Evolutionary conservation across 2,888 invertebrate species (phyloP), one percentile per base, ranked within the genome.

Genomic region (Eristalis intricaria): DNA sequence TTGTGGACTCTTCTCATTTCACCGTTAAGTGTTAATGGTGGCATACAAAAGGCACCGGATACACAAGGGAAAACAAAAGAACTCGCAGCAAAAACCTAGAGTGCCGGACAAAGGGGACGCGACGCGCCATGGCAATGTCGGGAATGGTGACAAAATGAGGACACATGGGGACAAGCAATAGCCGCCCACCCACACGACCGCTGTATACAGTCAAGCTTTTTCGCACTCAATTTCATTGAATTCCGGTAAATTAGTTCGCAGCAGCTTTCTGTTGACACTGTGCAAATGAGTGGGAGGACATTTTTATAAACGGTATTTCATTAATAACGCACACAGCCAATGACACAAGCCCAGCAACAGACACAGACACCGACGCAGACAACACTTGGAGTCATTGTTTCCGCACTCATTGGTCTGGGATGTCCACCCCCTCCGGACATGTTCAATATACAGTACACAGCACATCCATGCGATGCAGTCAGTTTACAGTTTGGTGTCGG

Each of bases 221-320:
- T 90, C 90, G 89, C 90, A 90, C 90, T 90, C 90, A 90, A 90
- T 90, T 90, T 90, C 90, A 90, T 90, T 90, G 90, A 89, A 90
- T 90, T 89, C 90, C 90, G 89, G 89, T 90, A 90, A 90, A 90
- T 90, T 90, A 90, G 90, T 90, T 90, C 89, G 88, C 88, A 89
- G 88, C 80, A 75, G 75, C 79, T 64, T 79, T 76, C 84, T 84
- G 84, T 87, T 87, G 83, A 84, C 87, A 80, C 79, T 76, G 76
- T 87, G 80, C 87, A 87, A 83, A 87, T 87, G 84, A 87, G 87
- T 87, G 83, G 87, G 84, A 23, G 83, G 77, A 79, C 87, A 76
- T 87, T 87, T 87, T 87, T 87, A 87, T 87, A 87, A 87, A 87
- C 87, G 79, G 70, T 75, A 87, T 84, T 87, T 87, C 87, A 87